Base-by-base conservation (phyloP, 2,797 vertebrate species). In the Amblyraja radiata region DNA sequence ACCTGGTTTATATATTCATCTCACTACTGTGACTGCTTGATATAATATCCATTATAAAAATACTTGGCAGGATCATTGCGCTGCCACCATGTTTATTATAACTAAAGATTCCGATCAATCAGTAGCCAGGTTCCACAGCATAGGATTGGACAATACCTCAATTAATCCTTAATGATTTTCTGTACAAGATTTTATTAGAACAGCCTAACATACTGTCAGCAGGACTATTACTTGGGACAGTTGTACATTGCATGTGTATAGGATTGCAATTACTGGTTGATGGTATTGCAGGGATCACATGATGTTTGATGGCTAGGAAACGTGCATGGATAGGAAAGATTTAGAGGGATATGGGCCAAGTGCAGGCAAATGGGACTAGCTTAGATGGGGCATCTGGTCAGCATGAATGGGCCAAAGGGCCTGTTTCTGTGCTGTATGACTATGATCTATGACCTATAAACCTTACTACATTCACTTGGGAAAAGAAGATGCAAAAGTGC, bases 41-140 rank as follows among this genome's bases (percentile, higher is more conserved):
- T 68, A 9, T 88, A 88, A 88, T 88, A 88, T 88, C 36, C 84
- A 88, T 36, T 88, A 36, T 5, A 65, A 68, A 32, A 68, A 88
- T 21, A 36, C 84, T 88, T 88, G 84, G n/a, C 84, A 88, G n/a
- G n/a, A 68, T 68, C n/a, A 36, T 36, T 0, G 8, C 68, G 13
- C n/a, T 36, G n/a, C 63, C 63, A 68, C 32, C 84, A 32, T 65
- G n/a, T 88, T 88, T 88, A 68, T 88, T 36, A 68, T 36, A 63
- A 68, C 65, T 68, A 88, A 88, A 88, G n/a, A 21, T 68, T 68
- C 84, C 10, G n/a, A 18, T 68, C 28, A 65, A 21, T 88, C 65
- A 68, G 63, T 32, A 88, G 63, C n/a, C 16, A 88, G 36, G 61
- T 36, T 68, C 61, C 61, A 65, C 14, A 65, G 61, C 18, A 65